Percentiles rank a stretch among this genome's conserved stretches.
Evolutionary conservation across 2,113 vertebrate species (phyloP).

Genomic region (Nothobranchius furzeri): DNA sequence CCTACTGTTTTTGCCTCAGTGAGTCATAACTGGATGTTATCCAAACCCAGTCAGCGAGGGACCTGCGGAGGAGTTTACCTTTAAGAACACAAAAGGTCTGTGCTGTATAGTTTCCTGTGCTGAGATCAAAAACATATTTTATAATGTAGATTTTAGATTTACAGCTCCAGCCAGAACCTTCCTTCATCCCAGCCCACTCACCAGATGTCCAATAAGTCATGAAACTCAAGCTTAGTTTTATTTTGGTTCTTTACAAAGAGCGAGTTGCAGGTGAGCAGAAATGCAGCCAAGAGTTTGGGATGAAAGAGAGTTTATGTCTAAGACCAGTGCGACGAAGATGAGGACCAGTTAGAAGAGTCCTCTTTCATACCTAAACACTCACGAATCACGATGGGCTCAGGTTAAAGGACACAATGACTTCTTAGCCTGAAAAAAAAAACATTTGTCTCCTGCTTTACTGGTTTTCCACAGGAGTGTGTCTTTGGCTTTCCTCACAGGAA

Average conservation of each 20-base stretch:
- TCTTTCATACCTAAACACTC: neutral
- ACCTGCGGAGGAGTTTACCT: no score
- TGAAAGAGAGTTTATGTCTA: conserved; percentile 23
- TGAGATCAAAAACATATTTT: conserved; percentile 4
- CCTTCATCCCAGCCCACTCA: conserved; percentile 19
- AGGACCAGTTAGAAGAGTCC: conserved; percentile 1
- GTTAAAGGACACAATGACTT: neutral
- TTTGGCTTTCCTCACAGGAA: conserved; percentile 1
- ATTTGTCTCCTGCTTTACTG: conserved; percentile 7
- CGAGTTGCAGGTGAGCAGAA: neutral
- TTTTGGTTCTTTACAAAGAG: conserved; percentile 7
- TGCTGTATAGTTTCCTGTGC: no score
- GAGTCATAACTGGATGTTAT: no score
- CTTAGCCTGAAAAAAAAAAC: neutral
- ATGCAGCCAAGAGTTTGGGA: neutral
- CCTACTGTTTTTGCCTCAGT: no score
- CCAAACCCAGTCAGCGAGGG: no score
- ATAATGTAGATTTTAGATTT: conserved; percentile 14
- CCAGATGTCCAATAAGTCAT: conserved; percentile 59
- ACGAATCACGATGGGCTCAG: neutral
- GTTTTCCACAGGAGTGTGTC: conserved; percentile 21
- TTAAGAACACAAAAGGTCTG: no score
- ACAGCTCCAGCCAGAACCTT: conserved; percentile 23
- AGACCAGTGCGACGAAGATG: conserved; percentile 20
- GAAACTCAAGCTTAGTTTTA: conserved; percentile 55